phyloP scores from a whole-genome alignment of 2,113 vertebrate species.

The Eidolon helvum region DNA sequence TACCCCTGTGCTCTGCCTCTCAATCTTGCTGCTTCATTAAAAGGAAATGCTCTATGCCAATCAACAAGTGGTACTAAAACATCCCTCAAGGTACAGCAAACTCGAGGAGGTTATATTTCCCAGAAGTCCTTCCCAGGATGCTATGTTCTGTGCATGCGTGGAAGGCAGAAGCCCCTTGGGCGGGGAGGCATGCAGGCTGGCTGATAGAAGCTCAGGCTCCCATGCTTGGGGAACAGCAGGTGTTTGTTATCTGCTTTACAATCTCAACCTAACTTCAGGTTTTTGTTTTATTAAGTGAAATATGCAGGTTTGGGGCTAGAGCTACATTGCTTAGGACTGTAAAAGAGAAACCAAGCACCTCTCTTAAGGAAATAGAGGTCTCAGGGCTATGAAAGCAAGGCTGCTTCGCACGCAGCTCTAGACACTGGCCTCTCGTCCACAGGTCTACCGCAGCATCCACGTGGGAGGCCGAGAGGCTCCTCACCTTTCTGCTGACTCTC shows the following conservation, averaged over 20 bases:
- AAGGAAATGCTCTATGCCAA: neutral
- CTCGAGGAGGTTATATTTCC: neutral
- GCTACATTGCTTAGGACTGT: neutral
- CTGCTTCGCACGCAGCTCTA: neutral
- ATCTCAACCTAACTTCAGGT: neutral
- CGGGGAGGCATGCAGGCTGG: neutral
- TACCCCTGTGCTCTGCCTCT: neutral
- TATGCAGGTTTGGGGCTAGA: neutral
- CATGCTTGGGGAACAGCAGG: neutral
- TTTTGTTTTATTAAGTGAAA: neutral
- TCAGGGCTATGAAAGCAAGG: neutral
- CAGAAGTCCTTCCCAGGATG: neutral
- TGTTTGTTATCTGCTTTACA: neutral
- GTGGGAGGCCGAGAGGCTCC: neutral
- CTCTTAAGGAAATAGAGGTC: neutral
- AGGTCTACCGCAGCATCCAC: neutral
- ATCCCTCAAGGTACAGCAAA: neutral
- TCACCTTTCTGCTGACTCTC: neutral
- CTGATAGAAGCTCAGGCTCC: neutral
- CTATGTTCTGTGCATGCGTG: neutral
- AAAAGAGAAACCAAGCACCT: neutral
- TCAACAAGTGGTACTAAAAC: neutral
- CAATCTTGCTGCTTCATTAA: neutral
- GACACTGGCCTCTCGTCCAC: neutral
- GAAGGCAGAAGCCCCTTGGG: neutral